Percentiles rank a stretch among this genome's conserved stretches.
Evolutionary conservation across 1,140 invertebrate genomes (phyloP).

Genomic region (Anagrus nilaparvatae): DNA sequence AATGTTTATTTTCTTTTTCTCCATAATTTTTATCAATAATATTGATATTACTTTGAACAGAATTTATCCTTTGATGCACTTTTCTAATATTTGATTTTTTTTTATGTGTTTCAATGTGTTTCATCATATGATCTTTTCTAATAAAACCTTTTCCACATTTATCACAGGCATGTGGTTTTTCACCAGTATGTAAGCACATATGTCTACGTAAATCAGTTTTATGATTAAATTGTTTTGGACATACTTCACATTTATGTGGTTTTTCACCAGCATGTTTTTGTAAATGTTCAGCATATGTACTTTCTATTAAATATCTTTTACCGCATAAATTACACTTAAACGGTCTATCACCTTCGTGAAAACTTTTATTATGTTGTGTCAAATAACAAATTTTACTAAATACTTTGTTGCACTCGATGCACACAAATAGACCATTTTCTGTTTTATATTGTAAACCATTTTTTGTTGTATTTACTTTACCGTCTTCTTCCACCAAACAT

Average conservation of each 20-base stretch:
- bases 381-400: conserved; percentile 82
- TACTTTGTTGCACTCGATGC: conserved; percentile 70
- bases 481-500: conserved; percentile 10
- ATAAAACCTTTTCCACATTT: conserved; percentile 83
- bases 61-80: conserved; percentile 21
- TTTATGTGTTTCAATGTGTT: conserved; percentile 79
- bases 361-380: conserved; percentile 82
- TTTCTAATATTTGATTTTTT: conserved; percentile 34
- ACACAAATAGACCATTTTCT: conserved; percentile 52
- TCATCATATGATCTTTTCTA: conserved; percentile 89
- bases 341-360: conserved; percentile 75
- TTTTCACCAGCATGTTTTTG: conserved; percentile 73
- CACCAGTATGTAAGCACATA: conserved; percentile 72
- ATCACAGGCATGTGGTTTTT: conserved; percentile 72
- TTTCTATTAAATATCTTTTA: conserved; percentile 64
- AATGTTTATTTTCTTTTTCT: conserved; percentile 11
- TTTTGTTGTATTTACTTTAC: too few relatives aligned
- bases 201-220: conserved; percentile 86
- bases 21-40: conserved; percentile 4
- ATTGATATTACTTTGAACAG: too few relatives aligned
- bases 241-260: conserved; percentile 78
- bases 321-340: conserved; percentile 77
- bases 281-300: conserved; percentile 57
- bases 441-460: conserved; percentile 31
- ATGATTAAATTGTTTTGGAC: conserved; percentile 82